Percentiles rank a stretch among this genome's conserved stretches.
phyloP scores from a whole-genome alignment of 35 echinoderm and acorn worm genomes.

The Diadema setosum region DNA sequence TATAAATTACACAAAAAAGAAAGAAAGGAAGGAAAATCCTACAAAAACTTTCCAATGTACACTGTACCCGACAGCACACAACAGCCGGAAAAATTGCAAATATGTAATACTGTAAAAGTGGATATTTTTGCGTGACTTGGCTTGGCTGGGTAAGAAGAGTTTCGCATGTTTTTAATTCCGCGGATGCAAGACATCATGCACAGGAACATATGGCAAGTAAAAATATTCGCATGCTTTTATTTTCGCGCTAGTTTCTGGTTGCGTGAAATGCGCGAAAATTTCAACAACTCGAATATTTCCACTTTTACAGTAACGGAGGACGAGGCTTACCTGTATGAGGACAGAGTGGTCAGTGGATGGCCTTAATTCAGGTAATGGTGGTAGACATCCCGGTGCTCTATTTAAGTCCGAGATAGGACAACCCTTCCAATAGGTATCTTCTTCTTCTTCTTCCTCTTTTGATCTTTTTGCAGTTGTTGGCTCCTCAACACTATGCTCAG shows the following conservation, averaged over 20 bases:
- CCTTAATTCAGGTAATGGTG: conserved; percentile 21
- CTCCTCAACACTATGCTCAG: background rate
- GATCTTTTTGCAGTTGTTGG: background rate
- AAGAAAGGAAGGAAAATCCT: too few species aligned
- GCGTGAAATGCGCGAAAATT: background rate
- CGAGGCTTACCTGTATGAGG: conserved; percentile 66
- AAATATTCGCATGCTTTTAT: background rate
- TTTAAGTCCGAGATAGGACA: conserved; percentile 31
- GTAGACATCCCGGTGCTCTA: conserved; percentile 47
- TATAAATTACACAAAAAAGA: too few species aligned
- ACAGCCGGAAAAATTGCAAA: too few species aligned
- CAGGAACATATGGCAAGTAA: background rate
- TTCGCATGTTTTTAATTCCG: background rate
- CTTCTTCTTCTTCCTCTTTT: conserved; percentile 22
- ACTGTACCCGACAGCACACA: too few species aligned
- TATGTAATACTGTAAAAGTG: too few species aligned
- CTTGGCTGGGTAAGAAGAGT: too few species aligned
- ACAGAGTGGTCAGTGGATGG: conserved; percentile 48
- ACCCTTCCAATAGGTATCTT: conserved; percentile 6
- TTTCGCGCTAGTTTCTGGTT: background rate
- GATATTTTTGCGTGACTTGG: too few species aligned
- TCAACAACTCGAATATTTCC: background rate
- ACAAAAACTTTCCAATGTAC: too few species aligned
- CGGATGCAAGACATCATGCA: background rate
- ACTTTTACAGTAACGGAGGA: background rate